Conservation (phyloP, 2,113 vertebrate species). For the Micromys minutus region DNA sequence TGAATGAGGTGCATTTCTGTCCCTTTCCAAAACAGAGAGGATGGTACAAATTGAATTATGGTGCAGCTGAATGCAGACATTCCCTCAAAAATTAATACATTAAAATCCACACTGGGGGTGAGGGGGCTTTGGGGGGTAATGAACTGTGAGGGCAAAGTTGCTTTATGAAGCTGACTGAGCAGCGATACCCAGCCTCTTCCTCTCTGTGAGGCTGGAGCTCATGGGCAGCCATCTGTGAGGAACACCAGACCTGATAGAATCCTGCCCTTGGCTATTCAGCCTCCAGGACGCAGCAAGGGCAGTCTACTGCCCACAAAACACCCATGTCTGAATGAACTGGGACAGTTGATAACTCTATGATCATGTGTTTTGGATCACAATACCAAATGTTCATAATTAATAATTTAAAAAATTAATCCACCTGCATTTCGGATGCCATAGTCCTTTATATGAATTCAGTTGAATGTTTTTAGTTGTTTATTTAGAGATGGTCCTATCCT, state of each 20-base stretch:
- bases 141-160: not conserved
- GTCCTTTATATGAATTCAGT: not conserved
- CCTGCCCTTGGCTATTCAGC: not conserved
- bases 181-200: not conserved
- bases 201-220: not conserved
- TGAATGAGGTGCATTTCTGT: not conserved
- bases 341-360: rapidly evolving
- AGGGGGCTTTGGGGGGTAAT: not conserved
- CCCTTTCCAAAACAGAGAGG: not conserved
- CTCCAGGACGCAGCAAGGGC: not conserved
- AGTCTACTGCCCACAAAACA: not conserved
- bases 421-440: not conserved
- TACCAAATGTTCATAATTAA: too few relatives aligned
- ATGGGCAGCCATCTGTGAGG: not conserved
- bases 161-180: not conserved
- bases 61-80: not conserved
- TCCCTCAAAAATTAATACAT: not conserved
- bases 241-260: not conserved
- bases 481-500: not conserved
- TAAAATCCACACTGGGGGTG: not conserved
- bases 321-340: not conserved
- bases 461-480: not conserved
- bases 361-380: not conserved
- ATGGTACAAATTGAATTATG: not conserved
- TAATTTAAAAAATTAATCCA: not conserved